Evolutionary conservation across 2,113 vertebrate species (phyloP).

Genomic region (Neoarius graeffei): DNA sequence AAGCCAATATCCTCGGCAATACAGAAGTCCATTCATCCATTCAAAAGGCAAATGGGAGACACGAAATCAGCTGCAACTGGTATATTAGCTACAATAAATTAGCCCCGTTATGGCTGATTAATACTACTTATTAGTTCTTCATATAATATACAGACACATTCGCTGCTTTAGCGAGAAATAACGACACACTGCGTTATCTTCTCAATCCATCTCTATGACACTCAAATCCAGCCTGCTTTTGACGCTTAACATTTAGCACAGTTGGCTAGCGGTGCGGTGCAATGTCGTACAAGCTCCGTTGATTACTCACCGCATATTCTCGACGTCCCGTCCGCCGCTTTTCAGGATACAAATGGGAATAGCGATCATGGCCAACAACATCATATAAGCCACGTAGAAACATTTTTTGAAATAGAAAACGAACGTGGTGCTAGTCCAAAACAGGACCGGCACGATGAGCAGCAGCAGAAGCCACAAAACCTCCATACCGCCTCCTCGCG

Average conservation of each 20-base stretch:
- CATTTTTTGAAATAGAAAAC: constrained; percentile 81
- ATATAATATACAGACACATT: too few relatives aligned
- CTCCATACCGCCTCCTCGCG: constrained; percentile 65
- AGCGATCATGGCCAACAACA: constrained; percentile 70
- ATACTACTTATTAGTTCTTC: too few relatives aligned
- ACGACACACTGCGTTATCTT: neutral
- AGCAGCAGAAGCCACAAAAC: constrained; percentile 70
- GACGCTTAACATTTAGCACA: neutral
- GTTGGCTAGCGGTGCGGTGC: neutral
- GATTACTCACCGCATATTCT: constrained; percentile 86
- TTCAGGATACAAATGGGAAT: constrained; percentile 79
- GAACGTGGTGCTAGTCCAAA: constrained; percentile 78
- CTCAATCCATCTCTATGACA: too few relatives aligned
- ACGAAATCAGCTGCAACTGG: neutral
- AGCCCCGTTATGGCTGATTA: neutral
- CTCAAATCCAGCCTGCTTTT: neutral
- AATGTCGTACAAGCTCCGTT: neutral
- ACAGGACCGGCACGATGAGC: constrained; percentile 72
- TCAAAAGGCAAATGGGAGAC: neutral
- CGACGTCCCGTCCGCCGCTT: constrained; percentile 86
- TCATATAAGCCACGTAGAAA: constrained; percentile 83
- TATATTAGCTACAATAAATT: neutral
- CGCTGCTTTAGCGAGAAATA: neutral
- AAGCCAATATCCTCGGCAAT: neutral
- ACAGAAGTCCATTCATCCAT: neutral